Conservation (phyloP, 1,140 invertebrate species). For the Matsumurasca onukii region DNA sequence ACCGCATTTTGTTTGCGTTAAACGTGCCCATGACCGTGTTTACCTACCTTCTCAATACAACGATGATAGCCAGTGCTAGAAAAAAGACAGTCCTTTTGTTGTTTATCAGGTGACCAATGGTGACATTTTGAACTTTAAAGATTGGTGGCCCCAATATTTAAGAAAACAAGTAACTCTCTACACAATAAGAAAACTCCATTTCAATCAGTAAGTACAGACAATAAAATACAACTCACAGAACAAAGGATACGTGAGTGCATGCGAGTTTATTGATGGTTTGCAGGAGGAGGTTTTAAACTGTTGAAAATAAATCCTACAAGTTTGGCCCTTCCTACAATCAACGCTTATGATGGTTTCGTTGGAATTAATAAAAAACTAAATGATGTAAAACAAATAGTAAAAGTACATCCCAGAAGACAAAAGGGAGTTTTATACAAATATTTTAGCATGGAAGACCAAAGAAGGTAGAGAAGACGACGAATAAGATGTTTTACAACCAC, state of each 20-base stretch:
- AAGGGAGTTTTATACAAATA: neutral
- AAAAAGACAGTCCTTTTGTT: neutral
- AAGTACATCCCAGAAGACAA: neutral
- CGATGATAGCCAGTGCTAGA: neutral
- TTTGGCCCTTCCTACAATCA: neutral
- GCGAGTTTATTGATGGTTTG: constrained; percentile 3
- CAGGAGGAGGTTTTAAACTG: neutral
- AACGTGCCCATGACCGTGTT: constrained; percentile 28
- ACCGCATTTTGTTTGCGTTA: constrained; percentile 28
- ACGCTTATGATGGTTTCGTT: neutral
- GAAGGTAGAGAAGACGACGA: neutral
- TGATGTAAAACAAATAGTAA: constrained; percentile 13
- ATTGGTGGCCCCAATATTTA: neutral
- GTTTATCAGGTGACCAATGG: neutral
- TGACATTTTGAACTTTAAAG: neutral
- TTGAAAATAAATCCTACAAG: neutral
- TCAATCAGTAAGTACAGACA: neutral
- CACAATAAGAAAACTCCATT: neutral
- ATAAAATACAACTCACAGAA: neutral
- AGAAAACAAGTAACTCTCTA: neutral
- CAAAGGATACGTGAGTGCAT: constrained; percentile 13
- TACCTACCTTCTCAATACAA: constrained; percentile 4
- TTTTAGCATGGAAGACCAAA: constrained; percentile 2
- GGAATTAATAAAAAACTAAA: constrained; percentile 1
- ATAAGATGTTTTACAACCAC: neutral